Conservation (phyloP, 1,140 invertebrate species). For the Semibalanus balanoides region DNA sequence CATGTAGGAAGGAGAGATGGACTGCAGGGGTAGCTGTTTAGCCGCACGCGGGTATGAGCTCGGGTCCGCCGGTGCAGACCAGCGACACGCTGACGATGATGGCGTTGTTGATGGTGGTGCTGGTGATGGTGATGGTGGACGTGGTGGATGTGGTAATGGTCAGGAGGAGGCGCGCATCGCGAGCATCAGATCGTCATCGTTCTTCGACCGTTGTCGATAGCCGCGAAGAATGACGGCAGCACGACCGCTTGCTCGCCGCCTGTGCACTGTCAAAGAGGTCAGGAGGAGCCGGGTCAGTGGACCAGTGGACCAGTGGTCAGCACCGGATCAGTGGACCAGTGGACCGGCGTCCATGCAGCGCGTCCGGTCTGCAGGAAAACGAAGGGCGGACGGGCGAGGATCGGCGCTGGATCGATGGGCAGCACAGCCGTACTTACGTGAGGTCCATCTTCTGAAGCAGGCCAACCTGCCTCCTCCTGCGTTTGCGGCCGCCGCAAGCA, state of each 20-base stretch:
- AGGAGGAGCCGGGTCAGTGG: too few species aligned
- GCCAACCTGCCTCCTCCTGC: neutral
- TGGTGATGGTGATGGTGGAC: constrained; percentile 14
- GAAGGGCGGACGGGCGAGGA: neutral
- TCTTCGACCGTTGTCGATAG: neutral
- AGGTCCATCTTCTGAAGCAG: neutral
- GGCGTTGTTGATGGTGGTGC: constrained; percentile 12
- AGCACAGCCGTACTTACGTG: neutral
- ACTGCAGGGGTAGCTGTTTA: neutral
- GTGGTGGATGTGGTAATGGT: constrained; percentile 8
- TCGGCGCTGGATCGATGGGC: neutral
- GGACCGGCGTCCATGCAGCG: too few species aligned
- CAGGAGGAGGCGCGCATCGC: constrained; percentile 4
- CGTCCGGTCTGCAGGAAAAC: too few species aligned
- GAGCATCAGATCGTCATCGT: neutral
- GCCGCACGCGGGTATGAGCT: constrained; percentile 5
- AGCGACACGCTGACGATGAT: constrained; percentile 13
- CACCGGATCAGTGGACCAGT: too few species aligned
- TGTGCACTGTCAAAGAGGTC: neutral
- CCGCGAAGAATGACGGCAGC: neutral
- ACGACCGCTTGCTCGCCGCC: too few species aligned
- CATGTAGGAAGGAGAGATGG: too few species aligned
- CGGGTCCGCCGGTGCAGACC: constrained; percentile 2
- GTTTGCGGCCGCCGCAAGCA: neutral
- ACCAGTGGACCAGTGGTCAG: too few species aligned